Conservation (phyloP, 2,888 invertebrate species). For the Parascotia fuliginaria region DNA sequence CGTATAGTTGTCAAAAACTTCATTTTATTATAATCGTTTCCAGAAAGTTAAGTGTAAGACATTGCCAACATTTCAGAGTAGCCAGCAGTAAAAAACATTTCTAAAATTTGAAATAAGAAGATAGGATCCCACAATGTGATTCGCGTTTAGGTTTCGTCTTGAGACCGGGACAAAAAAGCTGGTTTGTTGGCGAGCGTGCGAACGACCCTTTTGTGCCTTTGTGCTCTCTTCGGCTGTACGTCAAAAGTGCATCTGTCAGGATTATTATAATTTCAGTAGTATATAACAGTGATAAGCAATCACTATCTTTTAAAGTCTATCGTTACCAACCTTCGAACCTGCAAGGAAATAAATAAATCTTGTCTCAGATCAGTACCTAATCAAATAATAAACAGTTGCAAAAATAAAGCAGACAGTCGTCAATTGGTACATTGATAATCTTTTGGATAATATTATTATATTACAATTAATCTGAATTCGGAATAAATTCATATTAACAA, state of each 20-base stretch:
- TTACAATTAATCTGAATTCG: too few relatives aligned
- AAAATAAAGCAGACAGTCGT: too few relatives aligned
- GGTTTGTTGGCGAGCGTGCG: constrained; percentile 77
- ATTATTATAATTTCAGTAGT: constrained; percentile 65
- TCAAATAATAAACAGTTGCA: too few relatives aligned
- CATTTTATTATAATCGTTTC: constrained; percentile 37
- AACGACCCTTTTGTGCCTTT: constrained; percentile 56
- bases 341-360: too few relatives aligned
- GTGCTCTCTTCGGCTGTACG: constrained; percentile 66
- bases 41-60: constrained; percentile 39
- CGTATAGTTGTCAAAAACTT: constrained; percentile 22
- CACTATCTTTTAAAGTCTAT: too few relatives aligned
- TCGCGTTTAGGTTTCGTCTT: constrained; percentile 73
- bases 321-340: too few relatives aligned
- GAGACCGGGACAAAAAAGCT: constrained; percentile 68
- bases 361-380: too few relatives aligned
- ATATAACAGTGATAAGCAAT: constrained; percentile 41
- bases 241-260: constrained; percentile 74
- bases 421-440: too few relatives aligned
- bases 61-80: constrained; percentile 41
- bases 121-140: constrained; percentile 70
- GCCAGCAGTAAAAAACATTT: constrained; percentile 29
- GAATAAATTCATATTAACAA: too few relatives aligned
- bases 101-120: constrained; percentile 46
- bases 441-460: too few relatives aligned